Conservation (phyloP, 2,797 vertebrate species). For the Paramormyrops hopkinsi region DNA sequence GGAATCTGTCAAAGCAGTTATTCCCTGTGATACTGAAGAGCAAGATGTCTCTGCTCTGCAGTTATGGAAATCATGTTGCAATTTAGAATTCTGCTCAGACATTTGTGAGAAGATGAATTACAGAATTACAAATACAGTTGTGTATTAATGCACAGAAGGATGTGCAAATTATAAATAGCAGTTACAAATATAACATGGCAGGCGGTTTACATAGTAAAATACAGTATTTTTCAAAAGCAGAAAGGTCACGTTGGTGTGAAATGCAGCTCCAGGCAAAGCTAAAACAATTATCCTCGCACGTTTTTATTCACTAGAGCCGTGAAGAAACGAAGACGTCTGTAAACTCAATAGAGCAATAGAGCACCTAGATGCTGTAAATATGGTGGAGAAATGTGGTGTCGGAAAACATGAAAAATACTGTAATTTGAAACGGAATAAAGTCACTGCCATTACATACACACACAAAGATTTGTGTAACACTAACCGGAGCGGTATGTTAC, state of each 20-base stretch:
- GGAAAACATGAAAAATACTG: background rate
- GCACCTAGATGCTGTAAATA: background rate
- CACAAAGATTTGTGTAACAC: background rate
- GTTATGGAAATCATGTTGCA: background rate
- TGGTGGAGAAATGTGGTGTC: background rate
- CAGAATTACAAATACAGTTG: conserved; percentile 1
- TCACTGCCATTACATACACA: background rate
- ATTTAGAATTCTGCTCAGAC: background rate
- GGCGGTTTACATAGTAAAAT: conserved; percentile 41
- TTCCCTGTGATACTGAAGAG: background rate
- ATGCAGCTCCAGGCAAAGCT: conserved; percentile 38
- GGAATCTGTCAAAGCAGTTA: background rate
- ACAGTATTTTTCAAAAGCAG: conserved; percentile 39
- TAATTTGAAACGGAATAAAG: background rate
- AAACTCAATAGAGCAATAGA: background rate
- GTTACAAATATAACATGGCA: conserved; percentile 27
- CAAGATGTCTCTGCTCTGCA: background rate
- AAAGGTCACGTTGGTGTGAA: conserved; percentile 38
- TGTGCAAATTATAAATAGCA: conserved; percentile 24
- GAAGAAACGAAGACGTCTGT: background rate
- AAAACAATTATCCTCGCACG: conserved; percentile 13
- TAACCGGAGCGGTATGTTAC: background rate
- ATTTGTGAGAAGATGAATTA: background rate
- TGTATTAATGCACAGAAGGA: background rate
- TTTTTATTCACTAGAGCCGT: background rate